Base-by-base conservation (phyloP, 2,888 invertebrate species). In the Drosophila multiciliata region DNA sequence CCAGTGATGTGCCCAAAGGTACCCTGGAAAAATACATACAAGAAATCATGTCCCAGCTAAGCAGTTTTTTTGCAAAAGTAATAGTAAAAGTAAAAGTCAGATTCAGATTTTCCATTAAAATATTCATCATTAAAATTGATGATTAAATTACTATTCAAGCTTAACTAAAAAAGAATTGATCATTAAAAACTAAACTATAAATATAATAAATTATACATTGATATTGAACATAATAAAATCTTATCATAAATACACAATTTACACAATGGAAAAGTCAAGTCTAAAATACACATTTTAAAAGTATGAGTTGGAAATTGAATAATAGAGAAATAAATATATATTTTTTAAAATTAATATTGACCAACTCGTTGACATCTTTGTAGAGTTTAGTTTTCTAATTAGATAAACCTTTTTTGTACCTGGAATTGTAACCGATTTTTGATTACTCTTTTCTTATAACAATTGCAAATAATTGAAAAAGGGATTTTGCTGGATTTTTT, bases 1-100 rank as follows among this genome's bases (percentile, higher is more conserved):
- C 26, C 12, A 4, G 8, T 42, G 20, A 66, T 36, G n/a, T 12
- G 15, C 35, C 11, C 20, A 6, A 3, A 12, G 0, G 32, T 68
- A 59, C 69, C 68, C 68, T 75, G 38, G 29, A 50, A 66, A 48
- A 23, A n/a, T 29, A 8, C 7, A 45, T 23, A 0, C 9, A 15
- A 7, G 45, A 7, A 20, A 29, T 29, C 6, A 29, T 2, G 29
- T 29, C 6, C 29, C 4, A 29, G 29, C 6, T 29, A 6, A 29
- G 29, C 29, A 6, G 29, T 6, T 29, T 1, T 29, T 29, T 29
- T 29, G 29, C 29, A 2, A 5, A 29, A 29, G 2, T 29, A 6
- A 29, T 29, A 29, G 5, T 29, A 29, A 29, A 29, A 29, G 29
- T 29, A 29, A 29, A 29, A 29, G 29, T 29, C 2, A 2, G 4